Base-by-base conservation (phyloP, 2,797 vertebrate species). In the Takifugu ocellatus region DNA sequence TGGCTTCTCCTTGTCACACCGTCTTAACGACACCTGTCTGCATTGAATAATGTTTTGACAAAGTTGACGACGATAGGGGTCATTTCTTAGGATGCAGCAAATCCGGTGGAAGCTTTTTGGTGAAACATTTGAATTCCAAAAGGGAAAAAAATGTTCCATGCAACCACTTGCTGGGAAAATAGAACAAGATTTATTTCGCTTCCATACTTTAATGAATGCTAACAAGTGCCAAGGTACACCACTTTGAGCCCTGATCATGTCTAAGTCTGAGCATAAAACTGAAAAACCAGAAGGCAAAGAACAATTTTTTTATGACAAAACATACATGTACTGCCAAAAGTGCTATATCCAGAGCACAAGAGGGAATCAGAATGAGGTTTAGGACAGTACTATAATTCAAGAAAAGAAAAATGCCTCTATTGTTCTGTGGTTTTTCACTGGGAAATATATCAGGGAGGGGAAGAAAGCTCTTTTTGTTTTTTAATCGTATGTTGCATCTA, bases 161-260 rank as follows among this genome's bases (percentile, higher is more conserved):
- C 47, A 24, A 58, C 25, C 59, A 60, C 45, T 72, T 59, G 6
- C 60, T 29, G 24, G 16, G 21, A 71, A 72, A 66, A 2, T 6
- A 29, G 24, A 68, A 59, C 6, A 50, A 25, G 45, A 65, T 68
- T 73, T 69, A 39, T 62, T 64, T 69, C 29, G 56, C 54, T 48
- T 62, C 45, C 43, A 57, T 62, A 48, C 43, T 57, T 58, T 54
- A 14, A 57, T 66, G 71, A 81, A 84, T 66, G 68, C 75, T 62
- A 74, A 84, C 55, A 84, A 72, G 54, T 51, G 68, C 58, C 59
- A 67, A 68, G 73, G 6, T 68, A 65, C 59, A 75, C 52, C 51
- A 71, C 56, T 54, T 45, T 66, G 63, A 74, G 25, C 51, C 53
- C 36, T 63, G 58, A 68, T 74, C 26, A 5, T 48, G 17, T 75